Evolutionary conservation across 2,797 vertebrate species (phyloP), one percentile per base, ranked within the genome.

Genomic region (Erithacus rubecula): DNA sequence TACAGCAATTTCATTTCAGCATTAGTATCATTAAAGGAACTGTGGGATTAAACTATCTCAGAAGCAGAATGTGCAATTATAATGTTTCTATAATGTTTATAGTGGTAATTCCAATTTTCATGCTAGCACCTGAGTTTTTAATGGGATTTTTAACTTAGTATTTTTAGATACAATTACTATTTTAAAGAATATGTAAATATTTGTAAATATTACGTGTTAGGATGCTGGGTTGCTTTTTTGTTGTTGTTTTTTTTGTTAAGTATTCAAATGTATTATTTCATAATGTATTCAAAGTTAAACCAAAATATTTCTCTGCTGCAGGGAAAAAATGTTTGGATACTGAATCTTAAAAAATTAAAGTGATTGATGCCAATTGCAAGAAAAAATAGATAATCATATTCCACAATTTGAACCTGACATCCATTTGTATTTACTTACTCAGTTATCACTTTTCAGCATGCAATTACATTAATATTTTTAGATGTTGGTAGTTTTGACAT

Each of bases 381-480:
- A 74, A 81, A 77, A 95, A 88, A 79, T 34, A 59, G 34, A 72
- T 30, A 30, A 58, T 2, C 43, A 15, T 75, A 85, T 85, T 80
- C 26, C 51, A 46, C 15, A 59, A 60, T 21, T 43, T 83, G 56
- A 82, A 90, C 8, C 16, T 44, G 55, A 75, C 21, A 60, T 83
- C 20, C 22, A 58, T 82, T 76, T 85, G 39, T 62, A 70, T 90
- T 94, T 90, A 81, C 34, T 67, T 79, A 70, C 41, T 56, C 34
- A 77, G 21, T 77, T 93, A 67, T 34, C 64, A 77, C 30, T 82
- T 89, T 87, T 67, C 64, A 74, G 49, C 1, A 3, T 83, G 67
- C 27, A 89, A 82, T 79, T 82, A 39, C 16, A 56, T 56, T 82
- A 77, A 60, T 76, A 79, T 89, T 94, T 91, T 93, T 93, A 90